These are phyloP conservation scores for Cydia splendana DNA, from an alignment of 1,140 invertebrate genomes.

Conservation along the genomic window DNA sequence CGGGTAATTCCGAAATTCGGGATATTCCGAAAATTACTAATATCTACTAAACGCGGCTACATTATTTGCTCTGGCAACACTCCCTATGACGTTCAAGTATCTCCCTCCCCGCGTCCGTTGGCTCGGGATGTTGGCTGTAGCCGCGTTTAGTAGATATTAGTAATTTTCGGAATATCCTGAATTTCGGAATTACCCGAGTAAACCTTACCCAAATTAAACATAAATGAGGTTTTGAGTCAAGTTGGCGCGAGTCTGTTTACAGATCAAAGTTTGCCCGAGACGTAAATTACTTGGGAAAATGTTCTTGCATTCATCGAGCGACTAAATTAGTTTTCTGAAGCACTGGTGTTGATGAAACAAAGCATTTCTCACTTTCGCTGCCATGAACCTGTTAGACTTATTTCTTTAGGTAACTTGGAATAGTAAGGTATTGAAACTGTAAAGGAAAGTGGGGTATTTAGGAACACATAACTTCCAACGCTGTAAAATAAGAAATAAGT, in stretches of 20 bases:
- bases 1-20: no score
- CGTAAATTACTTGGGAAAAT: slow-evolving; percentile 19
- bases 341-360: not conserved
- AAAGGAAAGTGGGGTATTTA: not conserved
- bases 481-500: no score
- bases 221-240: slow-evolving; percentile 12
- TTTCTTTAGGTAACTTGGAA: not conserved
- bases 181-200: no score
- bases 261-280: not conserved
- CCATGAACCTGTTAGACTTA: not conserved
- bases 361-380: slow-evolving; percentile 5
- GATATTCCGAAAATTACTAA: no score
- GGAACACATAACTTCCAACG: not conserved
- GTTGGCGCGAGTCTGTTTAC: not conserved
- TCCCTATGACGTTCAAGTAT: no score
- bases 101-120: no score
- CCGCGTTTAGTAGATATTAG: no score
- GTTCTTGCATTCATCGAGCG: slow-evolving; percentile 17
- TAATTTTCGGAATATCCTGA: no score
- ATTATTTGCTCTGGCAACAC: no score
- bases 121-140: no score
- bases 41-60: no score
- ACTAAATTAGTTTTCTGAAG: slow-evolving; percentile 24
- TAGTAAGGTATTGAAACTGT: not conserved
- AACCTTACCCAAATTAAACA: slow-evolving; percentile 17